Conservation (phyloP, 92 coral and sea anemone genomes). For the Bergia sp. region DNA sequence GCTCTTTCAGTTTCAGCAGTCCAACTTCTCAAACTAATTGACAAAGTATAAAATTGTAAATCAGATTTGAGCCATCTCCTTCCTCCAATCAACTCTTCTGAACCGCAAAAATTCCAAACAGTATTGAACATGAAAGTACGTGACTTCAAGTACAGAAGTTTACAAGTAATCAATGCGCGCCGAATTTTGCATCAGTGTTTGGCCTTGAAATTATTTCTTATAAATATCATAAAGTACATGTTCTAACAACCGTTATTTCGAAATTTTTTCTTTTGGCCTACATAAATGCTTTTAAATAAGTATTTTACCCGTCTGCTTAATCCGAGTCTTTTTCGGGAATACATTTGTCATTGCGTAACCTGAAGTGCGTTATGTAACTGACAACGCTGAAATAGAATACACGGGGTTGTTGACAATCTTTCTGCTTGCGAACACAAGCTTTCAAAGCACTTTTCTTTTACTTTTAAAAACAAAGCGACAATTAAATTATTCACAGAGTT, state of each 20-base stretch:
- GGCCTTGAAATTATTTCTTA: neutral
- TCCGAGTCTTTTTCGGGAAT: neutral
- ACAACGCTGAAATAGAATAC: neutral
- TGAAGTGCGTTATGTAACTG: constrained; percentile 36
- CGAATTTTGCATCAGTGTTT: neutral
- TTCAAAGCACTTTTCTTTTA: neutral
- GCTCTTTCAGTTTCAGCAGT: neutral
- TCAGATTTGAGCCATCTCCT: neutral
- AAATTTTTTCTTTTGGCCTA: neutral
- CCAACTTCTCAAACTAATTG: neutral
- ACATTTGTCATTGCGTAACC: constrained; percentile 28
- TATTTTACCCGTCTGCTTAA: neutral
- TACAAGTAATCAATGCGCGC: neutral
- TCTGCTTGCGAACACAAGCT: neutral
- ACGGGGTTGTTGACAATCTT: constrained; percentile 12
- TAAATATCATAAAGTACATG: no score
- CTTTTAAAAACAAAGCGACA: neutral
- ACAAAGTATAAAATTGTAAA: neutral
- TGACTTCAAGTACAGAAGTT: neutral
- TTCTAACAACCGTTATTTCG: neutral
- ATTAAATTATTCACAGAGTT: neutral
- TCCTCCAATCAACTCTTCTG: neutral
- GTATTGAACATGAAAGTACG: neutral
- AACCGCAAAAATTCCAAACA: constrained; percentile 19
- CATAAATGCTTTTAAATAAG: no score